Evolutionary conservation across 2,888 invertebrate genomes (phyloP), one percentile per base, ranked within the genome.

Genomic region (Charanyca ferruginea): DNA sequence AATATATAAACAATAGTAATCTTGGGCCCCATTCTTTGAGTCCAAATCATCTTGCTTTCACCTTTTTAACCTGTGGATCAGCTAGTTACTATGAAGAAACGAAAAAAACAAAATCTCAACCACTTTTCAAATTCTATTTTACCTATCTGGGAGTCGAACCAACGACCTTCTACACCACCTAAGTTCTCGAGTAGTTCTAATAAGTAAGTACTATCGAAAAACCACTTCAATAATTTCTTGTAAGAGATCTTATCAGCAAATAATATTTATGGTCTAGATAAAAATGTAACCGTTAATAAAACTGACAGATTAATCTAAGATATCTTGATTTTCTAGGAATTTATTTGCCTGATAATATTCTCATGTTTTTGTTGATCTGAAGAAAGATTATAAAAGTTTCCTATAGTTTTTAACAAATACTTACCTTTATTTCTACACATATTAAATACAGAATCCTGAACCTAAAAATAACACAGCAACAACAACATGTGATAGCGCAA

Each of bases 181-280:
- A 6, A 11, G 18, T 41, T 18, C 28, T 8, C 8, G 4, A 44
- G 16, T n/a, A 20, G 2, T 35, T 13, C 16, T 42, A 0, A 47
- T 22, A 16, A 25, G 18, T 20, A 18, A 41, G 32, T 6, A n/a
- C 18, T n/a, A 6, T 28, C 55, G 4, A 51, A 23, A 64, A 54
- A 59, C 52, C 8, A 64, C 47, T 73, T 69, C 16, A 69, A 64
- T 23, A 59, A 28, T 62, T 58, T 62, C 45, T 68, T 73, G 54
- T 47, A 35, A 45, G 28, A 42, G 49, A 74, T 74, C 35, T 61
- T 51, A 74, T 70, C 66, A 13, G 7, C 7, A 11, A 18, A 38
- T 70, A 49, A 60, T 49, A 66, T 62, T 71, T 71, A 74, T 66
- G 35, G 23, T 22, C 47, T 38, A 66, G 54, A 66, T 74, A 74